Base-by-base conservation (phyloP, 2,113 vertebrate species). In the Eonycteris spelaea region DNA sequence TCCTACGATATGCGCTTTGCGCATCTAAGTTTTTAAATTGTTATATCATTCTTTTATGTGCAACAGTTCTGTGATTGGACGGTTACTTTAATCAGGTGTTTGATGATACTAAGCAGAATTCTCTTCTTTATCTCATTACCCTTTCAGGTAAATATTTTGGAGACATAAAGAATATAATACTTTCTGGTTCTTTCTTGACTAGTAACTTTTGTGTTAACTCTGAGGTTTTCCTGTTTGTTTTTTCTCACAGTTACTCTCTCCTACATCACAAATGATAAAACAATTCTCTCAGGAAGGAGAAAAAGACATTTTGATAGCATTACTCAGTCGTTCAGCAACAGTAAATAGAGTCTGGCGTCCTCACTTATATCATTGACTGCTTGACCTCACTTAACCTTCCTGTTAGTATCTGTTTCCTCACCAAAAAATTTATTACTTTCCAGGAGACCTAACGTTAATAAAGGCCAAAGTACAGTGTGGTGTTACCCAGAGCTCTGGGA, bases 301-400 rank as follows among this genome's bases (percentile, higher is more conserved):
- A 68, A 86, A 73, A 84, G 57, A 51, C 55, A 18, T 24, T 48
- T 48, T 48, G 87, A 90, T 90, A 95, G 48, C 80, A 0, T 22
- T 35, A 43, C 70, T 38, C 30, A 12, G 30, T 68, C 43, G 61
- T 70, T 88, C 51, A 61, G 63, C n/a, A 79, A 19, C 11, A 59
- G 86, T 70, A 82, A 70, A 85, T 65, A 90, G 67, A 43, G 48
- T 61, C 73, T 67, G 67, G 61, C 2, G 0, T 85, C 95, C 59
- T 85, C 43, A 18, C 35, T 96, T 85, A 18, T 75, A 0, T 96
- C 93, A 48, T 5, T 74, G 63, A 9, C 82, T 75, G 85, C 78
- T 63, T 92, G 89, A 86, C 97, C 91, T 92, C 74, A 26, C 51
- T 88, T 96, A 78, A 74, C 95, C 91, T 96, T 95, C 91, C 96